Evolutionary conservation across 2,113 vertebrate genomes (phyloP), one percentile per base, ranked within the genome.

Genomic region (Helogale parvula): DNA sequence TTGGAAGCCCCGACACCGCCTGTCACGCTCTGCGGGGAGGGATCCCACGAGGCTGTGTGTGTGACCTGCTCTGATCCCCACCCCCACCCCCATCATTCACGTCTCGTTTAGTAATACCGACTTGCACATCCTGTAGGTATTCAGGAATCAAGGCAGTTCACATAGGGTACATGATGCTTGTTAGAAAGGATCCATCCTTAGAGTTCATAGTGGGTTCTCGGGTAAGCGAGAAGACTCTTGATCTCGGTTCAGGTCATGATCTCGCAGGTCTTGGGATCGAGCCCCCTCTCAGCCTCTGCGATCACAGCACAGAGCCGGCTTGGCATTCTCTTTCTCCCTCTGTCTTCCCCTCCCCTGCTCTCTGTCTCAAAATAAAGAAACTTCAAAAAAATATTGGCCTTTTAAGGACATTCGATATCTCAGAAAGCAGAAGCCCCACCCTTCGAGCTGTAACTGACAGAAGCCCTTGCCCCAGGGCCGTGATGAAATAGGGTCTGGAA

Each of bases 11-110:
- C 60, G 5, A 4, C 5, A 23, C 27, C 4, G 2, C 47, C 21
- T 13, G 0, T 21, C 14, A 0, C 6, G 31, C 68, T 68, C 1
- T 9, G 33, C 14, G 2, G 17, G 7, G 50, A 17, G 23, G 8
- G 13, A 33, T 17, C 52, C 95, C 10, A 31, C 0, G 45, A 25
- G 19, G 5, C 12, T 57, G 9, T 13, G 17, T 4, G 19, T 6
- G 65, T 7, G 6, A 16, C 2, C 21, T 16, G 5, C 29, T 9
- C 11, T 4, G 4, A 60, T 23, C 21, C 57, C 57, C 21, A 21
- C 57, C 12, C 15, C 11, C 12, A 9, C 11, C 9, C 54, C 16
- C 57, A 38, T 31, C 35, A 1, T 35, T 3, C 27, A 1, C 10
- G 16, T 69, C 47, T 79, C 0, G 23, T 33, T 86, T 41, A 60